Conservation (phyloP, 2,113 vertebrate species). For the Hydrochoerus hydrochaeris region DNA sequence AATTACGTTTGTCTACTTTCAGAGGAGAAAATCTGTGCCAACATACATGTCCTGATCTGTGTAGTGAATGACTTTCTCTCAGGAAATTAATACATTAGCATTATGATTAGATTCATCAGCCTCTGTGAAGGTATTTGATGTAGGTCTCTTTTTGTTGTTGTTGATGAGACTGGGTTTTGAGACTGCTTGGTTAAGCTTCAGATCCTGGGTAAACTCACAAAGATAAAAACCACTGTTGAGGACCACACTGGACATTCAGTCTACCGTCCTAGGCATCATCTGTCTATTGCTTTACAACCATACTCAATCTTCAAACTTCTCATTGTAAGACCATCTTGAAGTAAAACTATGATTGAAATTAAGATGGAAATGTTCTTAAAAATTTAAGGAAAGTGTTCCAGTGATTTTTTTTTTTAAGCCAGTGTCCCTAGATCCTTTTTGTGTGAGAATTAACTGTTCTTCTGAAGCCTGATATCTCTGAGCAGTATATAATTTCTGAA, state of each 20-base stretch:
- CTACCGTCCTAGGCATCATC: neutral
- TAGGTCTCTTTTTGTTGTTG: neutral
- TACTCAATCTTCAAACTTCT: conserved; percentile 11
- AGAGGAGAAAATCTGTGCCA: neutral
- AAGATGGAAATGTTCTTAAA: conserved; percentile 51
- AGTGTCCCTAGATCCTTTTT: neutral
- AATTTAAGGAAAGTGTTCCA: conserved; percentile 18
- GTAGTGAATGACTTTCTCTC: conserved; percentile 32
- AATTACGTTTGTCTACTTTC: neutral
- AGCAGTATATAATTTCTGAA: conserved; percentile 41
- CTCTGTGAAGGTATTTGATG: conserved; percentile 24
- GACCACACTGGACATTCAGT: neutral
- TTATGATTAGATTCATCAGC: neutral
- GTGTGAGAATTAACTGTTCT: neutral
- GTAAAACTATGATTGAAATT: conserved; percentile 46
- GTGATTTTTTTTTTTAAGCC: neutral
- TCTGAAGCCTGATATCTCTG: neutral
- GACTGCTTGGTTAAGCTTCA: conserved; percentile 18
- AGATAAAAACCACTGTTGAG: neutral
- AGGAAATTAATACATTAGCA: neutral
- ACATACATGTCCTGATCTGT: neutral
- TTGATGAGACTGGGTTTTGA: conserved; percentile 32
- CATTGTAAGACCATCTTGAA: neutral
- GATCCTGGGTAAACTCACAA: conserved; percentile 19
- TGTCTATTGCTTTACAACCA: neutral